Base-by-base conservation (phyloP, 2,113 vertebrate species). In the Carassius gibelio region DNA sequence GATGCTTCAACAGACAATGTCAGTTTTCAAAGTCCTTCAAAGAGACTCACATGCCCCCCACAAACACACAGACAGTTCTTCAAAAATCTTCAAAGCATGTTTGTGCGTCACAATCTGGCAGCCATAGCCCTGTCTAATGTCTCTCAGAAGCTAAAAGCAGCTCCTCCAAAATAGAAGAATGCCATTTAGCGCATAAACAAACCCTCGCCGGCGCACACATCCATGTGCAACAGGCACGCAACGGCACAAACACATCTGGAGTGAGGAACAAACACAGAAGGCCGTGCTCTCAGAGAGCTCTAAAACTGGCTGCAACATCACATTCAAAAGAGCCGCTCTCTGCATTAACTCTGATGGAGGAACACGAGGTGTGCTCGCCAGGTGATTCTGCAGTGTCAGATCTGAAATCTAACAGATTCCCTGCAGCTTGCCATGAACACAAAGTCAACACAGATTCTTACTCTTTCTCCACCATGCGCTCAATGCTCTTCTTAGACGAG, bases 401-500 rank as follows among this genome's bases (percentile, higher is more conserved):
- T 30, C 74, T 55, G 19, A 71, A 38, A 11, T 5, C 8, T 8
- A 69, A 19, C 30, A 38, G 30, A 69, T 8, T 34, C 5, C 26
- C 64, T 17, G 14, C 42, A 42, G 42, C 26, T 5, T 48, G 45
- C 45, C 45, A 48, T 17, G 15, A 23, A 75, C 45, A 23, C 13
- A 76, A 50, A 30, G 30, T 30, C 2, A 30, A 38, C 57, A 66
- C 26, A 45, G 61, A 82, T 9, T 23, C 97, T 97, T 93, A 99
- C 98, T 99, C 97, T 88, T 97, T 99, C 78, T 99, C 98, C 57
- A 98, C 97, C 97, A 99, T 98, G 78, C 96, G 96, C 72, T 99
- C 96, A 14, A 99, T 88, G 7, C 97, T 97, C 0, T 96, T 95
- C 87, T 95, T 93, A 23, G 95, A 92, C 0, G 98, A 97, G 50